Conservation (phyloP, 1,140 invertebrate genomes). For the Bombus waltoni region DNA sequence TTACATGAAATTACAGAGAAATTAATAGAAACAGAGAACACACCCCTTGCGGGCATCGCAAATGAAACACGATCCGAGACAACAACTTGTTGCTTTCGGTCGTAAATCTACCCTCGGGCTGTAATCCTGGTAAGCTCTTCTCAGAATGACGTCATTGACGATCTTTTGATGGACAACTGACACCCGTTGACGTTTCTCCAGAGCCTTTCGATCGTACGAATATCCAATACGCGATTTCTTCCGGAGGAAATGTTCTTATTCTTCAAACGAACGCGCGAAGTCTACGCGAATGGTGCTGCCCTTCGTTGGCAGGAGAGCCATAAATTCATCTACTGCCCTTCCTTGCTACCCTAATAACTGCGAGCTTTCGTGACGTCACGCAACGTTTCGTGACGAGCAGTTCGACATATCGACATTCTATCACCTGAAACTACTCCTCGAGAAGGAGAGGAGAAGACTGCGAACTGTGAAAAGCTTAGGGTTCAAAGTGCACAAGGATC, state of each 20-base stretch:
- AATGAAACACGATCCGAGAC: background rate
- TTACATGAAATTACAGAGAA: background rate
- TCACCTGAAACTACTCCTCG: background rate
- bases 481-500: background rate
- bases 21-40: background rate
- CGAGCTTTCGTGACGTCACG: slow-evolving; percentile 77
- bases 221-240: slow-evolving; percentile 21
- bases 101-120: slow-evolving; percentile 81
- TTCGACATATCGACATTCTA: slow-evolving; percentile 45
- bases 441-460: background rate
- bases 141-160: slow-evolving; percentile 82
- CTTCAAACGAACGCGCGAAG: background rate
- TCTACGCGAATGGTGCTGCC: slow-evolving; percentile 26
- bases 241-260: slow-evolving; percentile 41
- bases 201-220: slow-evolving; percentile 11
- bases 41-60: background rate
- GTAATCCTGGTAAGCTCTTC: slow-evolving; percentile 82
- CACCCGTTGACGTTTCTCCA: slow-evolving; percentile 60
- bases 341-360: slow-evolving; percentile 78
- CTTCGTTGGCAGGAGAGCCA: slow-evolving; percentile 57
- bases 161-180: slow-evolving; percentile 79
- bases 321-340: slow-evolving; percentile 74
- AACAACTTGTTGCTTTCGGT: slow-evolving; percentile 77
- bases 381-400: slow-evolving; percentile 60
- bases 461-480: background rate